Evolutionary conservation across 2,113 vertebrate species (phyloP), one percentile per base, ranked within the genome.

Genomic region (Danionella cerebrum): DNA sequence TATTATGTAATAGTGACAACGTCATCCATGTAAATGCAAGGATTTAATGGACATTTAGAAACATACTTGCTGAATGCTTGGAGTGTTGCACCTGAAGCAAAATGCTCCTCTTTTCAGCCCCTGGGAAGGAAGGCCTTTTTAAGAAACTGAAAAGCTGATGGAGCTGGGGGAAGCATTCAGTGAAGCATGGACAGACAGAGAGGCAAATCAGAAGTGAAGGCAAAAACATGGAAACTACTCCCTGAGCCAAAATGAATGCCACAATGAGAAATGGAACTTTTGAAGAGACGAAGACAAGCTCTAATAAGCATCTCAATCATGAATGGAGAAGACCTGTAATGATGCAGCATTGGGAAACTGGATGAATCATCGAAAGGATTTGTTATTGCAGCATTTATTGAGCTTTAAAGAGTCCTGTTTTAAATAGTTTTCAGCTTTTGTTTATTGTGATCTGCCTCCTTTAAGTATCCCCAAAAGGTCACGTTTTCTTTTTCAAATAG

Each of bases 91-190:
- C 91, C 92, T 96, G 92, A 98, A 94, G 91, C 86, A 25, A 84
- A 92, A 90, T 95, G 93, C 93, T 97, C 94, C 93, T 97, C 94
- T 97, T 97, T 98, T 91, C 94, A 97, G 95, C 94, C 95, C 91
- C 90, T 93, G 89, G 91, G 93, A 93, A 95, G 91, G 93, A 97
- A 95, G 83, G 93, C 94, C 89, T 93, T 95, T 92, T 95, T 97
- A 95, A 94, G 94, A 93, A 95, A 98, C 92, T 98, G 94, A 97
- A 84, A 90, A 86, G 90, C 87, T 89, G 89, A 87, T 84, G 90
- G 92, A 89, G 65, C 60, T 11, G 41, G 80, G 72, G 74, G 70
- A 79, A 65, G 70, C 76, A 68, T 63, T 79, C 71, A 78, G 77
- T 83, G 80, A 83, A 75, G 62, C 77, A 64, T 58, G 71, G 78